phyloP scores from a whole-genome alignment of 1,140 invertebrate genomes.

The Eupristina koningsbergeri region DNA sequence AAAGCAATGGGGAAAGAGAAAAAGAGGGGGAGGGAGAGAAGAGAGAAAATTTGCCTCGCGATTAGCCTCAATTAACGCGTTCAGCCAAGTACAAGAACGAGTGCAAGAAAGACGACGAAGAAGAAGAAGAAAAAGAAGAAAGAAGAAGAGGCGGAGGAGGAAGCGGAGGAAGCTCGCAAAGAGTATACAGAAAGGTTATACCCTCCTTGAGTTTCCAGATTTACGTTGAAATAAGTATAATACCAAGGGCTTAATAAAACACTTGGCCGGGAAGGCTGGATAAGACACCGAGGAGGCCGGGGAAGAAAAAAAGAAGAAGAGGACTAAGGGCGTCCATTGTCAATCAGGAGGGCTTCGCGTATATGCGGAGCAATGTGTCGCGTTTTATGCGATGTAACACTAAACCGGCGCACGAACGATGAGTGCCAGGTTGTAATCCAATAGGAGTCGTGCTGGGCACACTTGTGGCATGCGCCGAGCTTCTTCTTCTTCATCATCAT shows the following conservation, averaged over 20 bases:
- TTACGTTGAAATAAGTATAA: constrained; percentile 56
- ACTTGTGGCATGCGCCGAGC: constrained; percentile 69
- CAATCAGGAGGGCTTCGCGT: constrained; percentile 55
- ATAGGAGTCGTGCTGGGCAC: constrained; percentile 64
- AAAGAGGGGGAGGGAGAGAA: background rate
- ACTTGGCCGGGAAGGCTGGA: background rate
- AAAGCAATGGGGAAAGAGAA: background rate
- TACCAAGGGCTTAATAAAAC: constrained; percentile 11
- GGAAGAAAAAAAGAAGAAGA: background rate
- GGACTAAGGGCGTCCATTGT: constrained; percentile 59
- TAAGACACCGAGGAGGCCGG: background rate
- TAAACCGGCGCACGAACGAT: constrained; percentile 54
- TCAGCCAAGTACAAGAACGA: constrained; percentile 44
- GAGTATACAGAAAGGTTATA: constrained; percentile 53
- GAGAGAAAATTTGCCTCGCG: constrained; percentile 40
- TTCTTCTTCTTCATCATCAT: constrained; percentile 52
- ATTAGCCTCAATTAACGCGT: constrained; percentile 52
- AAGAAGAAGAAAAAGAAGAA: background rate
- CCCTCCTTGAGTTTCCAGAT: constrained; percentile 56
- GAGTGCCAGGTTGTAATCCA: constrained; percentile 57
- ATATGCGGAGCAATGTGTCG: constrained; percentile 51
- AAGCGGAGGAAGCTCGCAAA: background rate
- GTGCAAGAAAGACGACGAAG: constrained; percentile 49
- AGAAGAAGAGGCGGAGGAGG: too few species aligned
- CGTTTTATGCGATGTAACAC: constrained; percentile 57